Evolutionary conservation across 2,888 invertebrate genomes (phyloP), one percentile per base, ranked within the genome.

Genomic region (Dione juno): DNA sequence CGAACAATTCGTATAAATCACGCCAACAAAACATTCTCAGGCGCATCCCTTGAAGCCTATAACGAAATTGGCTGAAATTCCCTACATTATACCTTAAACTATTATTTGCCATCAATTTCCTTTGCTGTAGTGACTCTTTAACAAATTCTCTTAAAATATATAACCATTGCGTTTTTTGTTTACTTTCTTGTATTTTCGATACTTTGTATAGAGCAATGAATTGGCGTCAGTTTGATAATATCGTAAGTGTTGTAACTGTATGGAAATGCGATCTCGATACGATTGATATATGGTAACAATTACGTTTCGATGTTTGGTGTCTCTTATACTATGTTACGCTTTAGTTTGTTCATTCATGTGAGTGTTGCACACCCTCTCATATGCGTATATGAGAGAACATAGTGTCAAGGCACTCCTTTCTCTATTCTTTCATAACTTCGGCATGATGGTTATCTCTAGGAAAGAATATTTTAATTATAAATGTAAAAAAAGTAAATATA

Each of bases 261-360:
- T 37, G 9, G n/a, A 45, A n/a, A 54, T 77, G 76, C 82, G 84
- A 82, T 82, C 82, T 81, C 83, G 86, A 89, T 87, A 86, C 80
- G 90, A 90, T 90, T 92, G 92, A 92, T 91, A 89, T 89, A 92
- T 89, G 87, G 83, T 86, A 86, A 86, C 90, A 90, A 91, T 92
- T 90, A 92, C 89, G 89, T 90, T 84, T 82, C 82, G 83, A 87
- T 87, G 86, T 87, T 85, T 52, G 45, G 16, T n/a, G 28, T 3
- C 8, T 48, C 48, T 40, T 37, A 64, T 87, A 86, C 28, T 37
- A 16, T 48, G 21, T 13, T 19, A 28, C 21, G 21, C 7, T 43
- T 59, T 41, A 43, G 21, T 14, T 43, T 59, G 3, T 59, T 54
- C 16, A 9, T 48, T 40, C 7, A 8, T 40, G 28, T 28, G 28